These are phyloP conservation scores for Lagodon rhomboides DNA, from an alignment of 2,797 vertebrate genomes.

Conservation along the genomic window DNA sequence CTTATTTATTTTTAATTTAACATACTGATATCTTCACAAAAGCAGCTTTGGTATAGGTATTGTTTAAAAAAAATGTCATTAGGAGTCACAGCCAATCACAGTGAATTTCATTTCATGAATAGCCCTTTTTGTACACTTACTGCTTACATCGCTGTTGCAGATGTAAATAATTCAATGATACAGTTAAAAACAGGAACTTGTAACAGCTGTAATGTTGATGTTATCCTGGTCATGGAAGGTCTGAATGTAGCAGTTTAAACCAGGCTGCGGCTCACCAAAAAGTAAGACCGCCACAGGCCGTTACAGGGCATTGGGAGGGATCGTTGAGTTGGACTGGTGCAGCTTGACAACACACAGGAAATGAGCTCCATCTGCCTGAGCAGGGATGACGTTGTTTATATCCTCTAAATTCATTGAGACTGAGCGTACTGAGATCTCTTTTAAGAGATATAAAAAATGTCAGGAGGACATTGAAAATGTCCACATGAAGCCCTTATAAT, in stretches of 20 bases:
- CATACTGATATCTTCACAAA: too few species aligned
- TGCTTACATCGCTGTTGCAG: not conserved
- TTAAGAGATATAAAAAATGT: slow-evolving; percentile 14
- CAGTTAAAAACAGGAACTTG: not conserved
- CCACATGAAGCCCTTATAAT: slow-evolving; percentile 19
- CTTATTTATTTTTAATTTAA: not conserved
- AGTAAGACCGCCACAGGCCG: not conserved
- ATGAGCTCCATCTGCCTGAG: not conserved
- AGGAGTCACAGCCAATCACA: not conserved
- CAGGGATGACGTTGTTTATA: not conserved
- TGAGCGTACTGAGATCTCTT: not conserved
- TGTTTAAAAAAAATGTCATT: too few species aligned
- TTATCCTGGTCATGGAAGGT: not conserved
- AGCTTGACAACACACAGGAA: not conserved
- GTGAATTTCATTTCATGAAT: not conserved
- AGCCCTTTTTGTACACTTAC: not conserved
- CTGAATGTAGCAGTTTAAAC: not conserved
- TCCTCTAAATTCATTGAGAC: not conserved
- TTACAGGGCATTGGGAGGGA: not conserved
- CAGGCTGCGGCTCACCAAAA: not conserved
- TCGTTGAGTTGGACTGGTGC: slow-evolving; percentile 1
- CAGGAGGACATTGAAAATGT: slow-evolving; percentile 1
- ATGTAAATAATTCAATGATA: not conserved
- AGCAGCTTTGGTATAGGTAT: too few species aligned
- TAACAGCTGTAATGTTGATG: not conserved